Evolutionary conservation across 2,888 invertebrate species (phyloP).

Genomic region (Eurytoma adleriae): DNA sequence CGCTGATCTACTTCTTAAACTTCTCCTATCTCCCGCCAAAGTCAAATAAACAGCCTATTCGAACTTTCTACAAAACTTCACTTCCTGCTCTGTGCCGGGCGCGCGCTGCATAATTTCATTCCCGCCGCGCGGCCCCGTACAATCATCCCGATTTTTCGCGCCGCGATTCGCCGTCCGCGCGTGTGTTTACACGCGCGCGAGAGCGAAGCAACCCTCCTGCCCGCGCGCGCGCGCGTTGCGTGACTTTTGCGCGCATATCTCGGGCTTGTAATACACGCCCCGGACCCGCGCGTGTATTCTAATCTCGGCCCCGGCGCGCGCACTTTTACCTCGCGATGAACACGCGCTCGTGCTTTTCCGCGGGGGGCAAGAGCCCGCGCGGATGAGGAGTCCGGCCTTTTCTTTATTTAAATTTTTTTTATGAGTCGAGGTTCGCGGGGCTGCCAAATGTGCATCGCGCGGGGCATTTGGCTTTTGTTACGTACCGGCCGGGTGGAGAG

Average conservation of each 20-base stretch:
- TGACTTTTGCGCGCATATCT: conserved; percentile 42
- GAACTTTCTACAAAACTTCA: conserved; percentile 14
- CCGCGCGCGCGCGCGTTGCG: conserved; percentile 28
- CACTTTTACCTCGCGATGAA: not conserved
- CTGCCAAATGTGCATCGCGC: not conserved
- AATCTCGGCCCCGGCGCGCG: not conserved
- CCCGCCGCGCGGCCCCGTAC: not conserved
- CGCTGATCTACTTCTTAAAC: conserved; percentile 11
- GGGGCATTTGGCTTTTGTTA: conserved; percentile 24
- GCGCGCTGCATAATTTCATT: not conserved
- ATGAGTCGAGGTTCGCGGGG: not conserved
- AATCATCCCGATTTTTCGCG: not conserved
- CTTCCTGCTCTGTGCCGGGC: conserved; percentile 4
- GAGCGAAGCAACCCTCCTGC: no score
- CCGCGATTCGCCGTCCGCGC: not conserved
- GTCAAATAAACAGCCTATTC: conserved; percentile 14
- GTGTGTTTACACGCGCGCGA: not conserved
- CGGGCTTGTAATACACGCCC: conserved; percentile 42
- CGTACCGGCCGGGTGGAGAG: no score
- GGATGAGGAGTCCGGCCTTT: not conserved
- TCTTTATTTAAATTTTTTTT: not conserved
- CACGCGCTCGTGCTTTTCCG: not conserved
- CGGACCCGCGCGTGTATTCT: conserved; percentile 5
- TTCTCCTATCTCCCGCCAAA: not conserved
- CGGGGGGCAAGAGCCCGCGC: not conserved